A percentile compares a stretch with the other conserved stretches of the same genome.
Conservation (phyloP, 2,113 vertebrate genomes). For the Psilopogon haemacephalus region DNA sequence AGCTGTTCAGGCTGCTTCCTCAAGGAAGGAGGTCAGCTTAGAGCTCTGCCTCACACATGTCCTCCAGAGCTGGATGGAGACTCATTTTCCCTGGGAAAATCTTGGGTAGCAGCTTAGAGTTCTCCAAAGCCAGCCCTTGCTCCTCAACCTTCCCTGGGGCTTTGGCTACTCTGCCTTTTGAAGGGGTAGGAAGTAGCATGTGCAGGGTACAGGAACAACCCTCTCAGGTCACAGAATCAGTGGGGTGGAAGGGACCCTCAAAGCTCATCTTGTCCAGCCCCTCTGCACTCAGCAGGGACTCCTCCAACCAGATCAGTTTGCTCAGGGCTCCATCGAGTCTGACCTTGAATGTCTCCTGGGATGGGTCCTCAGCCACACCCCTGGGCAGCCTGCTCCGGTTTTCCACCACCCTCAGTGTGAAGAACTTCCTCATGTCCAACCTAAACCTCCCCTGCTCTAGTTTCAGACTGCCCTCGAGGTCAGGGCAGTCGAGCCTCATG, state of each 20-base stretch:
- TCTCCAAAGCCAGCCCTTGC: neutral
- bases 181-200: neutral
- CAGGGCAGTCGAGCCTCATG: neutral
- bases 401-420: too few species aligned
- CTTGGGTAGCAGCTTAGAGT: neutral
- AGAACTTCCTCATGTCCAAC: too few species aligned
- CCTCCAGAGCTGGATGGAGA: neutral
- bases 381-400: too few species aligned
- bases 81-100: neutral
- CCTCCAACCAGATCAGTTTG: too few species aligned
- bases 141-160: neutral
- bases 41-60: neutral
- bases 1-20: neutral
- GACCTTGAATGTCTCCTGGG: too few species aligned
- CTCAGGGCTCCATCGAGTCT: too few species aligned
- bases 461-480: neutral
- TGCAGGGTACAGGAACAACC: neutral
- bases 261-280: too few species aligned
- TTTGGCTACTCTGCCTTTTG: neutral
- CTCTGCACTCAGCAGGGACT: too few species aligned
- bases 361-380: too few species aligned
- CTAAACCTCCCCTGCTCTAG: too few species aligned
- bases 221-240: neutral
- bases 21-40: rapidly evolving
- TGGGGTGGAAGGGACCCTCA: too few species aligned